Base-by-base conservation (phyloP, 2,113 vertebrate species). In the Myiagra hebetior region DNA sequence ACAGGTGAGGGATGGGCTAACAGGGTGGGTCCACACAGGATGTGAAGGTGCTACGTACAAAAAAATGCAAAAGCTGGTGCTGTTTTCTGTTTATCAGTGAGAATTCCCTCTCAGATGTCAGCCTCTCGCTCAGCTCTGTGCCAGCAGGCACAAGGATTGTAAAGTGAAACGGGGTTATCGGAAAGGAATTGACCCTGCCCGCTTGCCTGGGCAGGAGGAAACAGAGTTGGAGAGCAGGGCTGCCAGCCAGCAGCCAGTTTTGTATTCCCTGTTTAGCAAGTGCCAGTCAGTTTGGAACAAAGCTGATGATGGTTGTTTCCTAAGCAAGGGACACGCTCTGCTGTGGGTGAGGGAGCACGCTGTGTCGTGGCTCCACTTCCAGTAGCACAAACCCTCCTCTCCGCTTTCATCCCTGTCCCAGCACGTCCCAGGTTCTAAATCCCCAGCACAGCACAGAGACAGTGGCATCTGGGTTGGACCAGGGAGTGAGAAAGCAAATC, bases 11-110 rank as follows among this genome's bases (percentile, higher is more conserved):
- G 59, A 7, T 57, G 67, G 59, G 21, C 72, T 69, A 1, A n/a
- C 18, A 11, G 26, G 30, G 46, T n/a, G 28, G 31, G 13, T 70
- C 52, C 37, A 18, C 31, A 2, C 21, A 0, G 0, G 8, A 18
- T 75, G 2, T 7, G 23, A 69, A 82, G 72, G 41, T 64, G 64
- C 52, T 72, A 5, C 3, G 0, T 63, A 28, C 33, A 15, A 39
- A 73, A 73, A 65, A 55, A 77, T 30, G 37, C 69, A 35, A 20
- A 44, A 70, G 63, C 9, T 59, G 64, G 44, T 75, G 70, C 86
- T 59, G 80, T 37, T 78, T 91, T 47, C 39, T 86, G 37, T 64
- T 92, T 52, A 8, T 64, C 80, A 10, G 62, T 15, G 52, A 74
- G 67, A 91, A 46, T 91, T 91, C 89, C 68, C 56, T 59, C 56